Percentiles rank a stretch among this genome's conserved stretches.
phyloP scores from a whole-genome alignment of 2,888 invertebrate species.

The Xanthorhoe designata region DNA sequence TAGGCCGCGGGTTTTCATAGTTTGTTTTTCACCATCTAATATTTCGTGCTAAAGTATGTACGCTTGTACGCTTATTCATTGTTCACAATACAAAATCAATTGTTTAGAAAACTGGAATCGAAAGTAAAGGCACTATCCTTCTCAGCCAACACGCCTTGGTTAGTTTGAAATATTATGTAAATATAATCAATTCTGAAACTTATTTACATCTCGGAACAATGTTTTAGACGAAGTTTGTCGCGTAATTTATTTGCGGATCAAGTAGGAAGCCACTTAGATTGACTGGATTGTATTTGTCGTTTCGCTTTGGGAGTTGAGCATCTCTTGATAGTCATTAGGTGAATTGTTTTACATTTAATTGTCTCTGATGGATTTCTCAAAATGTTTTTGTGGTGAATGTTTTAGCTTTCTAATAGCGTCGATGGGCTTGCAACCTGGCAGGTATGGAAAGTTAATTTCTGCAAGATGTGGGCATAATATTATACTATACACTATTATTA shows the following conservation, averaged over 20 bases:
- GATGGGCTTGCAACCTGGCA: too few species aligned
- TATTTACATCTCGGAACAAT: conserved; percentile 42
- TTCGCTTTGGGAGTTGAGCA: conserved; percentile 29
- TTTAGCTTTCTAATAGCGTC: too few species aligned
- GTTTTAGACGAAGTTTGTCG: conserved; percentile 44
- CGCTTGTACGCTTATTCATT: too few species aligned
- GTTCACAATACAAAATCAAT: too few species aligned
- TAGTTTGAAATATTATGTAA: conserved; percentile 42
- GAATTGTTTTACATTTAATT: conserved; percentile 32
- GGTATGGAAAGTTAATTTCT: too few species aligned
- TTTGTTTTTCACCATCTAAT: too few species aligned
- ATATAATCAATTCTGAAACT: conserved; percentile 42
- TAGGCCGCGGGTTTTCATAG: too few species aligned
- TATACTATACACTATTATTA: too few species aligned
- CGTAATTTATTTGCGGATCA: conserved; percentile 50
- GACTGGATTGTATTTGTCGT: conserved; percentile 35
- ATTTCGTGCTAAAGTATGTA: too few species aligned
- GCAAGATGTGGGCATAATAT: too few species aligned
- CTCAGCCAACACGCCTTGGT: background rate
- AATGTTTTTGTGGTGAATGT: conserved; percentile 19
- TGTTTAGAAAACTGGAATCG: too few species aligned
- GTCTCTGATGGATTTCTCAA: conserved; percentile 21
- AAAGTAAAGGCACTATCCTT: too few species aligned
- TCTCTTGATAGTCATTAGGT: conserved; percentile 28
- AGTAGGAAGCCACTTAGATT: conserved; percentile 48